Percentiles rank a stretch among this genome's conserved stretches.
phyloP scores from a whole-genome alignment of 2,888 invertebrate species.

The Archips crataeganus region DNA sequence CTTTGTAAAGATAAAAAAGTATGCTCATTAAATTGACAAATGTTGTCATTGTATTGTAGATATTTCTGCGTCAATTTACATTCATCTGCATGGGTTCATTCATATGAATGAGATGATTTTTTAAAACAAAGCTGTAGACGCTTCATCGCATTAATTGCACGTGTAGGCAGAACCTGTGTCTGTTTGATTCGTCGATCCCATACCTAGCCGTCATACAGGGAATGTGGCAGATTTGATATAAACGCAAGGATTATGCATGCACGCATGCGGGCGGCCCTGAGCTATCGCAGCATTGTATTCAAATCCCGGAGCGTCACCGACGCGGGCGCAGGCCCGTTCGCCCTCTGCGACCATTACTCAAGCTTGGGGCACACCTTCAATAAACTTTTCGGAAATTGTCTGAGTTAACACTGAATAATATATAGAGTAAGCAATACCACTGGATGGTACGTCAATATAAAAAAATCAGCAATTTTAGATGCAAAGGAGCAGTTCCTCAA shows the following conservation, averaged over 20 bases:
- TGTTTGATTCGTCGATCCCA: slow-evolving; percentile 31
- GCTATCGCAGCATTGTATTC: slow-evolving; percentile 83
- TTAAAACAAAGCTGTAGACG: slow-evolving; percentile 33
- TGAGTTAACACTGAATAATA: neutral
- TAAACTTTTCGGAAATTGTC: slow-evolving; percentile 5
- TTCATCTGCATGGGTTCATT: slow-evolving; percentile 28
- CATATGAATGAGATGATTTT: slow-evolving; percentile 31
- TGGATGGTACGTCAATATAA: neutral
- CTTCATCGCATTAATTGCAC: slow-evolving; percentile 36
- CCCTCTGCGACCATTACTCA: slow-evolving; percentile 66
- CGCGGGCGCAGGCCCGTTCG: slow-evolving; percentile 53
- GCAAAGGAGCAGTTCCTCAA: too few species aligned
- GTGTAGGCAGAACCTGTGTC: slow-evolving; percentile 40
- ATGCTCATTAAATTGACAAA: neutral
- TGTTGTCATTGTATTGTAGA: slow-evolving; percentile 16
- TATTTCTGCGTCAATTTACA: slow-evolving; percentile 23
- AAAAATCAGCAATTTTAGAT: too few species aligned
- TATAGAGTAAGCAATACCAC: neutral
- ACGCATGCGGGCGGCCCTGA: slow-evolving; percentile 77
- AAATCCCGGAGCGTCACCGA: slow-evolving; percentile 74
- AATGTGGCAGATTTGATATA: slow-evolving; percentile 76
- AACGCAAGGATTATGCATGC: slow-evolving; percentile 77
- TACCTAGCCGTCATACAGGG: slow-evolving; percentile 60
- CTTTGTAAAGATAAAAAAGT: neutral
- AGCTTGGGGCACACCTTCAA: slow-evolving; percentile 61